Conservation (phyloP, 2,113 vertebrate species). For the Ictalurus furcatus region DNA sequence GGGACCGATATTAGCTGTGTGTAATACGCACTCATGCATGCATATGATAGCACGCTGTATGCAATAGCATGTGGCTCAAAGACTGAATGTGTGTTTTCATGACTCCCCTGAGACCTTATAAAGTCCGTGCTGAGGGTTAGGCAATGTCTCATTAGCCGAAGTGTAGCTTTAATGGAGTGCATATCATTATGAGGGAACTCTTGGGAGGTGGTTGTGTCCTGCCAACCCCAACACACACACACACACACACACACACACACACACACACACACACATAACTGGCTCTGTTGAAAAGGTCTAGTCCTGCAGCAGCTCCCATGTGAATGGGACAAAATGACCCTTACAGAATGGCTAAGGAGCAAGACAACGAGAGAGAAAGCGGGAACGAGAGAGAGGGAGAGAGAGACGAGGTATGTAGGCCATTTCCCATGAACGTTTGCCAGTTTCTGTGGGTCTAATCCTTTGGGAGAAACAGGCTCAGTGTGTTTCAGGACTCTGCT, state of each 20-base stretch:
- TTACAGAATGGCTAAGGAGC: slow-evolving; percentile 29
- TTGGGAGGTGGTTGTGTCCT: slow-evolving; percentile 21
- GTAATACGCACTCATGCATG: neutral
- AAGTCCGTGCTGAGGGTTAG: slow-evolving; percentile 8
- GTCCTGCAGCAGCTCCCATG: slow-evolving; percentile 43
- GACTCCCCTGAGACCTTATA: slow-evolving; percentile 13
- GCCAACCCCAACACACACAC: slow-evolving; percentile 41
- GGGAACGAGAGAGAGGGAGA: slow-evolving; percentile 27
- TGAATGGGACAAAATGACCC: slow-evolving; percentile 46
- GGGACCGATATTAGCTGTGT: neutral
- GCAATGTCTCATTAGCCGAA: slow-evolving; percentile 44
- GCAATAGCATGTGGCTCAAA: slow-evolving; percentile 5
- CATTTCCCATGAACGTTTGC: slow-evolving; percentile 60
- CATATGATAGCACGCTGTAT: neutral
- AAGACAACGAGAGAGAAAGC: slow-evolving; percentile 34
- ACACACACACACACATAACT: slow-evolving; percentile 31
- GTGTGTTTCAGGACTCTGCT: slow-evolving; percentile 52
- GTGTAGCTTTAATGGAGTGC: slow-evolving; percentile 39
- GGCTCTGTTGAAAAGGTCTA: slow-evolving; percentile 30
- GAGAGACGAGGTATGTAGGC: slow-evolving; percentile 53
- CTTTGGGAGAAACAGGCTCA: slow-evolving; percentile 53
- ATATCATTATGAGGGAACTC: slow-evolving; percentile 38
- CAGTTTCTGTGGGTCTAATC: slow-evolving; percentile 59
- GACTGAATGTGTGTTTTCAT: slow-evolving; percentile 6
- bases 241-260: slow-evolving; percentile 44